Conservation (phyloP, 2,113 vertebrate species). For the Pterophyllum scalare region DNA sequence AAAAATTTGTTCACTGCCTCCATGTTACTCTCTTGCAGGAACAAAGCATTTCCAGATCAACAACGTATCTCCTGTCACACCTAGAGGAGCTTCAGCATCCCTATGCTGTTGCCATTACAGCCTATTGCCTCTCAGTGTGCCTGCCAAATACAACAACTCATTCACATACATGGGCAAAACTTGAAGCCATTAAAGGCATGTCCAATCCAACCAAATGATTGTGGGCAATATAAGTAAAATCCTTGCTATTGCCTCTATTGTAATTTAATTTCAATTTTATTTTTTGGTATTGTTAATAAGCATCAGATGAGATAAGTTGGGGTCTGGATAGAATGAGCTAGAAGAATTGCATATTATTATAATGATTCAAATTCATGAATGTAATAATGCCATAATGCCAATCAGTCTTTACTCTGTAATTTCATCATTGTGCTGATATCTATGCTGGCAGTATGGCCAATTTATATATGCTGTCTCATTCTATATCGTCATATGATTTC, state of each 20-base stretch:
- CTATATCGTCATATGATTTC: not conserved
- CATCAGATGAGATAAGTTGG: too few relatives aligned
- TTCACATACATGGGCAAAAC: conserved; percentile 65
- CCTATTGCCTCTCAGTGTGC: conserved; percentile 82
- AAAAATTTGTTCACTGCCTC: not conserved
- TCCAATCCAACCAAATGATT: not conserved
- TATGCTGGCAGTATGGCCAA: not conserved
- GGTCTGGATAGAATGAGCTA: too few relatives aligned
- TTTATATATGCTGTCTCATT: not conserved
- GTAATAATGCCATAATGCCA: too few relatives aligned
- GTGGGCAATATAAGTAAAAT: not conserved
- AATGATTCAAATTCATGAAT: too few relatives aligned
- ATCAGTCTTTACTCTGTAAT: too few relatives aligned
- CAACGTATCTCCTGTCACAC: conserved; percentile 68
- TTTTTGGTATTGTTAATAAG: not conserved
- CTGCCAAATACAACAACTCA: conserved; percentile 49
- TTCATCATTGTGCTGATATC: too few relatives aligned
- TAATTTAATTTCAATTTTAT: not conserved
- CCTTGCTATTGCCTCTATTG: too few relatives aligned
- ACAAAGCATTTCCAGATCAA: conserved; percentile 71
- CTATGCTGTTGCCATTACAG: conserved; percentile 81
- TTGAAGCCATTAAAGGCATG: conserved; percentile 65
- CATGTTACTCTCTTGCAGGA: conserved; percentile 62
- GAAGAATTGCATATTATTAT: too few relatives aligned
- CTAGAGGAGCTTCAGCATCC: conserved; percentile 66